Percentiles rank a stretch among this genome's conserved stretches.
phyloP scores from a whole-genome alignment of 2,888 invertebrate species.

The Melolontha melolontha region DNA sequence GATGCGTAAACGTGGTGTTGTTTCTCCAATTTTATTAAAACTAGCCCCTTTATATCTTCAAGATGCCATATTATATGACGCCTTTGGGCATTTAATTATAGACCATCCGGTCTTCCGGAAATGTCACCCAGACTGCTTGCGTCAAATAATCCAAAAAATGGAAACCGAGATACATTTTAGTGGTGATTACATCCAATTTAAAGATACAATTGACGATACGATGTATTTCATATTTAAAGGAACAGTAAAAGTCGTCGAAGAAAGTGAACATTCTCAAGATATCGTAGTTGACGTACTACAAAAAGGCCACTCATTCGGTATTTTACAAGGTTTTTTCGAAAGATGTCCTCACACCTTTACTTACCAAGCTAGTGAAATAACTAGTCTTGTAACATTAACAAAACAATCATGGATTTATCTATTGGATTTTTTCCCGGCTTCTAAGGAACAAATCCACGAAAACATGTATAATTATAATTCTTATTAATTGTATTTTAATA shows the following conservation, averaged over 20 bases:
- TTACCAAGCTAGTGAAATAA: conserved; percentile 41
- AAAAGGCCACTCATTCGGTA: conserved; percentile 44
- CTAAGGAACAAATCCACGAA: conserved; percentile 37
- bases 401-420: conserved; percentile 45
- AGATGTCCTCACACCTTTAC: conserved; percentile 44
- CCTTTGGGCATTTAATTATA: conserved; percentile 41
- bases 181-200: conserved; percentile 47
- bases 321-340: conserved; percentile 45
- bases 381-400: conserved; percentile 42
- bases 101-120: conserved; percentile 44
- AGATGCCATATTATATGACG: conserved; percentile 43
- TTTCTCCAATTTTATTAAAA: conserved; percentile 43
- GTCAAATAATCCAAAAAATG: conserved; percentile 47
- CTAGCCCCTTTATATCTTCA: conserved; percentile 44
- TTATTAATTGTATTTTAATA: conserved; percentile 3
- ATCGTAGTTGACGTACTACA: conserved; percentile 17
- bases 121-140: conserved; percentile 46
- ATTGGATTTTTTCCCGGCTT: conserved; percentile 48
- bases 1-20: conserved; percentile 39
- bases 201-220: conserved; percentile 46
- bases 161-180: conserved; percentile 44
- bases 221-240: conserved; percentile 50
- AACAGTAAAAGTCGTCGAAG: conserved; percentile 40
- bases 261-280: conserved; percentile 39
- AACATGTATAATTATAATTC: conserved; percentile 21